Evolutionary conservation across 1,140 invertebrate genomes (phyloP), one percentile per base, ranked within the genome.

Genomic region (Wiebesia pumilae): DNA sequence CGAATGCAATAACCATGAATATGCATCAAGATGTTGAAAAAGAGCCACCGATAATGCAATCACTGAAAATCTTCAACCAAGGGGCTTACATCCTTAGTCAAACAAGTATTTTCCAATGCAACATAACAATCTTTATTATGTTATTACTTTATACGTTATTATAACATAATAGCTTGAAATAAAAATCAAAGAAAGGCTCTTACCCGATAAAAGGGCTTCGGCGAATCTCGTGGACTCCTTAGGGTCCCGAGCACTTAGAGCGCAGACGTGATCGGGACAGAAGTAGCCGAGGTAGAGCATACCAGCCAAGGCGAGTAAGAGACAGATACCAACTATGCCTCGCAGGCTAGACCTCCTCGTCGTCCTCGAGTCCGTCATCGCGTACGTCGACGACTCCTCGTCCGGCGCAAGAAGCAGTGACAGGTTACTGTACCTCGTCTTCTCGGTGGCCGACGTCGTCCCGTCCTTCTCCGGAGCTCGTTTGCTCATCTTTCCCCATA

Each of bases 261-360:
- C 96, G 93, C 97, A 97, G 77, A 97, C 96, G 94, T 97, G 96
- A 91, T 98, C 97, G 84, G 97, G 96, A 92, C 97, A 98, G 90
- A 97, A 97, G 93, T 97, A 98, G 88, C 97, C 97, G 90, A 98
- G 96, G 90, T 97, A 97, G 85, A 98, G 95, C 92, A 98, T 97
- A 81, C 97, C 97, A 90, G 96, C 96, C 43, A 97, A 93, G 88
- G 96, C 96, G 88, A 97, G 94, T 88, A 96, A 94, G 89, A 97
- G 94, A 93, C 97, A 97, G 92, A 97, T 95, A 88, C 97, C 94
- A 90, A 96, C 95, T 90, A 97, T 95, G 93, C 95, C 96, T 91
- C 96, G 95, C 90, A 97, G 94, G 92, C 95, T 91, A 85, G 89
- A 91, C 75, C 92, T 91, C 88, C 85, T 77, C 19, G 81, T 30